Evolutionary conservation across 2,113 vertebrate species (phyloP).

Genomic region (Andinoacara biseriatus): DNA sequence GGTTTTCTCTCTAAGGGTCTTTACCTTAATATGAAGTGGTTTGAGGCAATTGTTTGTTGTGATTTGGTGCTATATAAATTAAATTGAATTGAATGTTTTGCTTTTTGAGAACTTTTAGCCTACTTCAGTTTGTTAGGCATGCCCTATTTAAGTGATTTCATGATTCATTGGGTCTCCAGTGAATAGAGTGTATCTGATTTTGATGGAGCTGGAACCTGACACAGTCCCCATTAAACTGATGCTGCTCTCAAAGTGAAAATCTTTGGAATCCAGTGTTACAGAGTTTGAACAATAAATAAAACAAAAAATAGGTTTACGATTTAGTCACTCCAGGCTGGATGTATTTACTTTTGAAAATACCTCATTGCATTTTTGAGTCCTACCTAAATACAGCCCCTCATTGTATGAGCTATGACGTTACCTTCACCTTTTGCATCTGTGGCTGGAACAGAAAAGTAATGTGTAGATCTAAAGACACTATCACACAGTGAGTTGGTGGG

Average conservation of each 20-base stretch:
- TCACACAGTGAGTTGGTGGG: conserved; percentile 25
- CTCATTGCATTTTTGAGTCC: not conserved
- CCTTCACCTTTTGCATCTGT: conserved; percentile 37
- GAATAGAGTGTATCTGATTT: not conserved
- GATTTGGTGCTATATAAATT: too few relatives aligned
- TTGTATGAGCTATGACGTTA: not conserved
- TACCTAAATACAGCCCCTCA: not conserved
- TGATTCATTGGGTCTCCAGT: too few relatives aligned
- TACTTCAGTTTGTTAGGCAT: too few relatives aligned
- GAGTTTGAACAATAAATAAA: not conserved
- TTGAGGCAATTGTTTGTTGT: too few relatives aligned
- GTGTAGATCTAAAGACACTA: conserved; percentile 12
- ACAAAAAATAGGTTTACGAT: not conserved
- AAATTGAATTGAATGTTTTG: too few relatives aligned
- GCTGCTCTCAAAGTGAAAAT: not conserved
- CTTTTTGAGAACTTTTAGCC: too few relatives aligned
- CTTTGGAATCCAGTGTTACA: not conserved
- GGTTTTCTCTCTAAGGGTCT: too few relatives aligned
- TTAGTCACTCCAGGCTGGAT: not conserved
- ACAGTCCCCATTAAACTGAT: not conserved
- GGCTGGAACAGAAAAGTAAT: not conserved
- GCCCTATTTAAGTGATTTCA: too few relatives aligned
- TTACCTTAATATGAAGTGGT: too few relatives aligned
- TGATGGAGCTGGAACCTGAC: not conserved
- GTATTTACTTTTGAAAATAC: not conserved